Evolutionary conservation across 2,113 vertebrate species (phyloP).

Genomic region (Geococcyx californianus): DNA sequence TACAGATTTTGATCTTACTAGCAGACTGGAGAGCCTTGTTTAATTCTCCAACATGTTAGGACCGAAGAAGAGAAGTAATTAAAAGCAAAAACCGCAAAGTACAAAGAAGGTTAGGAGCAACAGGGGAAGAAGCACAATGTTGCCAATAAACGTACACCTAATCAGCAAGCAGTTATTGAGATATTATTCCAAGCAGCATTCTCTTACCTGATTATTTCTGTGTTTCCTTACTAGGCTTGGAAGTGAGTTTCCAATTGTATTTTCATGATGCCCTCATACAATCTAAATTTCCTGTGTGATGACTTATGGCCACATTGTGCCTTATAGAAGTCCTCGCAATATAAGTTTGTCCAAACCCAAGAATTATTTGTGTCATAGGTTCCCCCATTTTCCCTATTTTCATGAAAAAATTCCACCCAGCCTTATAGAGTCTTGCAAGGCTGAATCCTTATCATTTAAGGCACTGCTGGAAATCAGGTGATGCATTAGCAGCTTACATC

Average conservation of each 20-base stretch:
- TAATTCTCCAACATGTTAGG: constrained; percentile 38
- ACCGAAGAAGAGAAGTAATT: constrained; percentile 39
- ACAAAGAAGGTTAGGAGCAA: neutral
- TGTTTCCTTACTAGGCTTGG: neutral
- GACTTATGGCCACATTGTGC: neutral
- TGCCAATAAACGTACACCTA: neutral
- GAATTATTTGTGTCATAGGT: neutral
- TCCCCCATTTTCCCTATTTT: neutral
- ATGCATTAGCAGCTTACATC: neutral
- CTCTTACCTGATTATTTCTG: neutral
- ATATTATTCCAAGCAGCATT: neutral
- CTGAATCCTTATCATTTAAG: neutral
- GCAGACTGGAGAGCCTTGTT: neutral
- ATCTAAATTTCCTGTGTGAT: neutral
- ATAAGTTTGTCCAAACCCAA: neutral
- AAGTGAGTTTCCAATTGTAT: neutral
- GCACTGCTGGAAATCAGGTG: neutral
- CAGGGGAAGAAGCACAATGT: neutral
- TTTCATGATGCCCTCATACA: neutral
- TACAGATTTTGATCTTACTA: constrained; percentile 49
- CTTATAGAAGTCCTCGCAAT: neutral
- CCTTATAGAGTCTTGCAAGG: neutral
- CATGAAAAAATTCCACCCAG: neutral
- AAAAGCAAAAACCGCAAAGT: neutral
- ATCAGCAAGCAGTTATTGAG: neutral